phyloP scores from a whole-genome alignment of 64 coral and sea anemone species.

The Stichodactyla helianthus region DNA sequence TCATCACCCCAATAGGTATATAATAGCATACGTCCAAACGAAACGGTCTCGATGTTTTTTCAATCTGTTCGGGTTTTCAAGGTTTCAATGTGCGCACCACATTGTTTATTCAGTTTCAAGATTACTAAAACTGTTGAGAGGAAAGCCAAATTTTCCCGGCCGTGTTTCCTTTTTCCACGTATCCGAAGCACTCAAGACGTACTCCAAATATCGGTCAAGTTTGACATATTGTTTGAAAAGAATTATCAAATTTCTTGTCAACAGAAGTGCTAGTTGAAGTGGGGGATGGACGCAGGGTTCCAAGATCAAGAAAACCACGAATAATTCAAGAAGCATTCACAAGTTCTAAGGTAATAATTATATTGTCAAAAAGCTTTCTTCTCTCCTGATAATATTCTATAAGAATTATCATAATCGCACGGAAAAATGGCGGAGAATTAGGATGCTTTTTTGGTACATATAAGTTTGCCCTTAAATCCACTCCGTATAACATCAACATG shows the following conservation, averaged over 20 bases:
- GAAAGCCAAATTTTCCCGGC: not conserved
- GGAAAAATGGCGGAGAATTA: not conserved
- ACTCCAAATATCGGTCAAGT: slow-evolving; percentile 14
- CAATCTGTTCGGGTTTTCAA: not conserved
- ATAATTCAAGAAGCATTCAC: not conserved
- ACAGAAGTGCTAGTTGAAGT: not conserved
- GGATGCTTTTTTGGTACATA: too few species aligned
- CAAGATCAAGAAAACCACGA: not conserved
- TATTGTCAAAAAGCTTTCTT: not conserved
- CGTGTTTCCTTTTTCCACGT: not conserved
- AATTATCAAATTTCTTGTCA: slow-evolving; percentile 17
- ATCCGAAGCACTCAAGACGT: not conserved
- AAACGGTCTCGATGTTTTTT: not conserved
- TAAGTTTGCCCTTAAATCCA: too few species aligned
- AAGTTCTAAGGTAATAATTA: not conserved
- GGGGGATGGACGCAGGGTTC: not conserved
- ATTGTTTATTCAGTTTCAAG: slow-evolving; percentile 10
- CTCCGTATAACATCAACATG: too few species aligned
- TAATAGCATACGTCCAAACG: not conserved
- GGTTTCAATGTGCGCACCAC: not conserved
- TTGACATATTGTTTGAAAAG: slow-evolving; percentile 8
- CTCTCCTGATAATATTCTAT: not conserved
- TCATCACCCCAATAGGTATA: not conserved
- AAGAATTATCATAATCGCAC: not conserved
- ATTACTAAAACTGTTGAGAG: not conserved